phyloP scores from a whole-genome alignment of 2,797 vertebrate species.

The Carcharodon carcharias region DNA sequence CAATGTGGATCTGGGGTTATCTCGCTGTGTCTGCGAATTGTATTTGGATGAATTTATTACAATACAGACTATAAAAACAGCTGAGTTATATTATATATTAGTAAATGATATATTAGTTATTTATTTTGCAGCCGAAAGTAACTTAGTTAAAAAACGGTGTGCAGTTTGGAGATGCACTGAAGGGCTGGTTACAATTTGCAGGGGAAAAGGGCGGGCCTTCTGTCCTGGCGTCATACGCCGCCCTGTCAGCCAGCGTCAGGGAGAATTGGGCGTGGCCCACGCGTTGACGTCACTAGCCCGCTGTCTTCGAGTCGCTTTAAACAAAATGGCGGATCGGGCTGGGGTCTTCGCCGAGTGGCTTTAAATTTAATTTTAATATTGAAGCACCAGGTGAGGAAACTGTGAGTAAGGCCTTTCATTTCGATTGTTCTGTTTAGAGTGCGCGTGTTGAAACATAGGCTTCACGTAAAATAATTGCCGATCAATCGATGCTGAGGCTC shows the following conservation, averaged over 20 bases:
- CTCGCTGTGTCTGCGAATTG: neutral
- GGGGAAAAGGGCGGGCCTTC: neutral
- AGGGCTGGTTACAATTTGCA: neutral
- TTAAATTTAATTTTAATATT: neutral
- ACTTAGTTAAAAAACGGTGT: neutral
- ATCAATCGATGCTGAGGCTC: neutral
- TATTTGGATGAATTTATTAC: neutral
- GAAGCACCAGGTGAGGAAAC: neutral
- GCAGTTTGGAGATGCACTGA: neutral
- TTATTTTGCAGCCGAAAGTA: neutral
- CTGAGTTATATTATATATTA: neutral
- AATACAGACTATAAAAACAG: neutral
- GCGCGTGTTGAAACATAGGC: neutral
- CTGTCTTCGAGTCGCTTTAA: neutral
- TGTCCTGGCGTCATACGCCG: neutral
- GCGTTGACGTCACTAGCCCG: neutral
- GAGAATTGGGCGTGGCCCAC: neutral
- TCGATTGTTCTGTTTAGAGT: neutral
- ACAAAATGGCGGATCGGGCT: slow-evolving; percentile 4
- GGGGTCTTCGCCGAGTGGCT: neutral
- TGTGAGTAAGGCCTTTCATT: neutral
- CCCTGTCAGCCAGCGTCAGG: too few species aligned
- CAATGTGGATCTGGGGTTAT: neutral
- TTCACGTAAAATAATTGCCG: neutral
- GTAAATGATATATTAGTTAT: neutral